These are phyloP conservation scores for Eupithecia tripunctaria DNA, from an alignment of 2,888 invertebrate genomes.

Conservation along the genomic window DNA sequence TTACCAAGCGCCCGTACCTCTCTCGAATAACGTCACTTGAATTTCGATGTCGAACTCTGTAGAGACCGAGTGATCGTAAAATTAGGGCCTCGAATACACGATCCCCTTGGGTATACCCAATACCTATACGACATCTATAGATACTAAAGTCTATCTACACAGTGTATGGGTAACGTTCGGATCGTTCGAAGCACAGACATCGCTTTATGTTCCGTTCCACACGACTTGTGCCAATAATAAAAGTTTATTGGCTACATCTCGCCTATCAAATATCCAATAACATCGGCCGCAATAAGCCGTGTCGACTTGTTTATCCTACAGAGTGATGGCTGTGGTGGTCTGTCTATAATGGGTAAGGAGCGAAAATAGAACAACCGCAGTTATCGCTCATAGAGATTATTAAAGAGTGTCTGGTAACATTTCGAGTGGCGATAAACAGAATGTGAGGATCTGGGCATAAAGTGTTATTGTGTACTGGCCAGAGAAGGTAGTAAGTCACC, in stretches of 20 bases:
- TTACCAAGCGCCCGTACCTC: slow-evolving; percentile 66
- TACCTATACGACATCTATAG: slow-evolving; percentile 34
- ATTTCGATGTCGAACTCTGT: slow-evolving; percentile 74
- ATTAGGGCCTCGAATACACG: slow-evolving; percentile 67
- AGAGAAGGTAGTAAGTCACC: slow-evolving; percentile 72
- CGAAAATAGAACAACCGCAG: slow-evolving; percentile 54
- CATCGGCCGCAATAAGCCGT: slow-evolving; percentile 65
- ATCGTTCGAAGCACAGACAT: slow-evolving; percentile 44
- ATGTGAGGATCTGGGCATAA: slow-evolving; percentile 59
- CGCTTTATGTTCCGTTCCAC: slow-evolving; percentile 60
- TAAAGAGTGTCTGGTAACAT: slow-evolving; percentile 53
- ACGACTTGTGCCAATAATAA: slow-evolving; percentile 72
- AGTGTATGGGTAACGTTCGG: slow-evolving; percentile 42
- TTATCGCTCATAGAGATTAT: slow-evolving; percentile 51
- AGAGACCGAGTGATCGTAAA: slow-evolving; percentile 76
- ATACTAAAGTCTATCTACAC: slow-evolving; percentile 38
- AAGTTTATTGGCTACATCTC: slow-evolving; percentile 74
- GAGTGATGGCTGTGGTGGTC: slow-evolving; percentile 56
- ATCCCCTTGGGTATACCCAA: slow-evolving; percentile 41
- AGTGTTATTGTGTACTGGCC: slow-evolving; percentile 55
- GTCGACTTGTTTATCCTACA: slow-evolving; percentile 63
- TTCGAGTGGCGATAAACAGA: slow-evolving; percentile 57
- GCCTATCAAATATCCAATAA: slow-evolving; percentile 76
- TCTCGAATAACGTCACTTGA: slow-evolving; percentile 76
- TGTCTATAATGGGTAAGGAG: slow-evolving; percentile 55